These are phyloP conservation scores for Cinara cedri DNA, from an alignment of 2,888 invertebrate species.

Conservation along the genomic window DNA sequence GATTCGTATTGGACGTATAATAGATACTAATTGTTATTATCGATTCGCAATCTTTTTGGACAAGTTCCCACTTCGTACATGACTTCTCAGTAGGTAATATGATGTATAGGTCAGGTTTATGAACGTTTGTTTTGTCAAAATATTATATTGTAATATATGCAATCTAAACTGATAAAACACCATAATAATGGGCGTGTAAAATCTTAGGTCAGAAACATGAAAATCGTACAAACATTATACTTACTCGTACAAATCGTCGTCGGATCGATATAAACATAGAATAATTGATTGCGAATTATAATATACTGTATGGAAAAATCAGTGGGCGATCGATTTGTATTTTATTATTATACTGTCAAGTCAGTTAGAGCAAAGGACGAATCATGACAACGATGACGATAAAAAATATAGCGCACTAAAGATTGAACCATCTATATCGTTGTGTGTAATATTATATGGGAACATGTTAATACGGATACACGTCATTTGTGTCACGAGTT, in stretches of 20 bases:
- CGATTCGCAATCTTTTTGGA: not conserved
- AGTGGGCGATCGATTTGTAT: constrained; percentile 34
- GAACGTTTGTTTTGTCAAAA: not conserved
- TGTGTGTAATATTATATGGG: not conserved
- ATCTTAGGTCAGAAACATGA: not conserved
- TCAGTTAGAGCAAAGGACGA: not conserved
- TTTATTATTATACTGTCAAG: not conserved
- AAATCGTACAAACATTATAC: not conserved
- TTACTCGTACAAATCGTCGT: not conserved
- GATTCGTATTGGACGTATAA: too few relatives aligned
- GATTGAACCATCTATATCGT: constrained; percentile 5
- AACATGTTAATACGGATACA: constrained; percentile 18
- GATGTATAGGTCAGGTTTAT: not conserved
- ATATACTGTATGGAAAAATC: not conserved
- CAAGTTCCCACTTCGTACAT: not conserved
- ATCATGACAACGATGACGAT: constrained; percentile 28
- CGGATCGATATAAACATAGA: not conserved
- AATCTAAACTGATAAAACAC: not conserved
- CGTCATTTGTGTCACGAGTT: constrained; percentile 28
- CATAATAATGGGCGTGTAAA: not conserved
- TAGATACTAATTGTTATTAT: too few relatives aligned
- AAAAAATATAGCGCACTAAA: not conserved
- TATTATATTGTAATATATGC: not conserved
- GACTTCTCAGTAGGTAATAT: not conserved
- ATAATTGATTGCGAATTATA: not conserved